phyloP scores from a whole-genome alignment of 2,113 vertebrate genomes.

The Psephotus haematonotus region DNA sequence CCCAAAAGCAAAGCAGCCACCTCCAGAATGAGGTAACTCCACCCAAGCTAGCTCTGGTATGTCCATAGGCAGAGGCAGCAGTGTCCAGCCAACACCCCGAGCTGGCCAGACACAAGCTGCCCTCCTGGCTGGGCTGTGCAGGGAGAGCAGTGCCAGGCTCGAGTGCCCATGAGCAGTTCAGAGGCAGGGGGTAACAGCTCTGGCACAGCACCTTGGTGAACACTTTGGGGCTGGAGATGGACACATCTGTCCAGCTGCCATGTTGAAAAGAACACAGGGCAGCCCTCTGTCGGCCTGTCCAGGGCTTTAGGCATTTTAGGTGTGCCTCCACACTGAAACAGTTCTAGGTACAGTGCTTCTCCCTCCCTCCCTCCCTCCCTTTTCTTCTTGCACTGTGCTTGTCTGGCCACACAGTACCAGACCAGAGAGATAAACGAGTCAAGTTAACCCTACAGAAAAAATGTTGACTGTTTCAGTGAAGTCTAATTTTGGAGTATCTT shows the following conservation, averaged over 20 bases:
- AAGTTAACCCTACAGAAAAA: background rate
- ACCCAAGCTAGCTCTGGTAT: background rate
- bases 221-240: background rate
- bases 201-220: background rate
- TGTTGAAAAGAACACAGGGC: background rate
- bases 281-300: background rate
- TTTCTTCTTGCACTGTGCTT: background rate
- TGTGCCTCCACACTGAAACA: background rate
- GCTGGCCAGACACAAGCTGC: background rate
- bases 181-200: background rate
- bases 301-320: background rate
- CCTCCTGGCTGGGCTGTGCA: accelerated
- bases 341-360: background rate
- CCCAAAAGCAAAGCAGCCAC: background rate
- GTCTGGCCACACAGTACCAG: background rate
- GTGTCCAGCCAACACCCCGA: background rate
- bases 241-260: background rate
- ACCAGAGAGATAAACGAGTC: background rate
- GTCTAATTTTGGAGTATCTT: background rate
- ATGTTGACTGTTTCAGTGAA: background rate
- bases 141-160: background rate
- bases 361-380: background rate
- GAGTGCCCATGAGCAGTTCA: background rate
- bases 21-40: background rate
- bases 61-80: background rate